Evolutionary conservation across 2,113 vertebrate species (phyloP).

Genomic region (Megaptera novaeangliae): DNA sequence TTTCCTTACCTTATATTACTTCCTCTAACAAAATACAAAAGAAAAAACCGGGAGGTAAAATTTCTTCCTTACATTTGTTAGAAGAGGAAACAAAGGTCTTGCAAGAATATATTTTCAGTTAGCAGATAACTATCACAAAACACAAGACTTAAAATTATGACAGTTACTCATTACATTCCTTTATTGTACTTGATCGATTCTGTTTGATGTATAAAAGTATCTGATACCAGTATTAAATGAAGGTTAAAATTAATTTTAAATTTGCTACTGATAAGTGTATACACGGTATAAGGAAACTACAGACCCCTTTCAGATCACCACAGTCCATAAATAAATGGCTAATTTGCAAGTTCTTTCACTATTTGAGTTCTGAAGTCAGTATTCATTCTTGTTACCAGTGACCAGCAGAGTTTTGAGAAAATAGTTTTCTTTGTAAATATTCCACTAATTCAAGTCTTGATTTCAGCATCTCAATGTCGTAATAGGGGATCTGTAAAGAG

Average conservation of each 20-base stretch:
- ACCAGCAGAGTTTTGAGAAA: conserved; percentile 82
- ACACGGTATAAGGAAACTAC: neutral
- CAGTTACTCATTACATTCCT: neutral
- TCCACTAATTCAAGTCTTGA: conserved; percentile 78
- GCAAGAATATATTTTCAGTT: neutral
- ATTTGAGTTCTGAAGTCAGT: neutral
- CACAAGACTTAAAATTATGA: neutral
- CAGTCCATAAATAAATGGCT: neutral
- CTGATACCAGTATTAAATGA: neutral
- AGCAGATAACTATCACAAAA: neutral
- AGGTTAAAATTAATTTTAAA: neutral
- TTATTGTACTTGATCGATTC: neutral
- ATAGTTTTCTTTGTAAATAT: conserved; percentile 92
- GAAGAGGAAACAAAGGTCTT: neutral
- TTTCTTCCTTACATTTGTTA: neutral
- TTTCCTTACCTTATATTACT: neutral
- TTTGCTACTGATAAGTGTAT: neutral
- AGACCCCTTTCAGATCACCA: neutral
- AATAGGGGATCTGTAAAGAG: conserved; percentile 87
- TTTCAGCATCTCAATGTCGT: conserved; percentile 85
- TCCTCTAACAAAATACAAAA: neutral
- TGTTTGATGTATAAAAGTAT: neutral
- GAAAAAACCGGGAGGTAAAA: neutral
- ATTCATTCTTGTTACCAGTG: conserved; percentile 77
- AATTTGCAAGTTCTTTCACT: neutral